Evolutionary conservation across 2,797 vertebrate genomes (phyloP), one percentile per base, ranked within the genome.

Genomic region (Chelmon rostratus): DNA sequence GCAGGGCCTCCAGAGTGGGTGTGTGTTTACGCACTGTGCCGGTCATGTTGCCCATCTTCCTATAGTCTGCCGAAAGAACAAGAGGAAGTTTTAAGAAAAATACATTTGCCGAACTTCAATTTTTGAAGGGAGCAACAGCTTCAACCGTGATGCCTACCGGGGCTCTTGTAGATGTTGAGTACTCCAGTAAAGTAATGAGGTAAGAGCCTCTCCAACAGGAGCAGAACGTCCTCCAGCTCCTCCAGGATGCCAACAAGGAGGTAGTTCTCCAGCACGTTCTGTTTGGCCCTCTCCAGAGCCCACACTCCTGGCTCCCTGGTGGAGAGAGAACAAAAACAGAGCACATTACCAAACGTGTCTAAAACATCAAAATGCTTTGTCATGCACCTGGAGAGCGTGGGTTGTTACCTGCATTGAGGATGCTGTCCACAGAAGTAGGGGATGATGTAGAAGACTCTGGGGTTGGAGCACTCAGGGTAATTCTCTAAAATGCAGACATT

Each of bases 401-500:
- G n/a, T n/a, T 46, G 9, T 49, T 96, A 99, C 98, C 98, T 98
- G 98, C 98, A 99, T 91, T 97, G 96, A 83, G 98, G 98, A 91
- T 99, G 98, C 85, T 99, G 98, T 89, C 98, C 98, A 91, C 98
- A 99, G 93, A 99, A 99, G 83, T 99, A 99, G 0, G 98, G 98
- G 57, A 99, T 99, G 89, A 99, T 99, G 94, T 99, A 99, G 95
- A 99, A 99, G 69, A 98, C 93, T 61, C 96, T 95, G 83, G 98
- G 98, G 90, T 99, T 99, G 84, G 97, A 98, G 93, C 98, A 99
- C 90, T 99, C 98, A 0, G 98, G 97, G 73, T 98, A 98, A 91
- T 97, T 98, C 94, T 99, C 97, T 82, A 99, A 95, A 91, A 99
- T 98, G 90, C 98, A 99, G 82, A 99, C 97, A 38, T 98, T 99